Evolutionary conservation across 2,888 invertebrate species (phyloP).

Genomic region (Synergus laeviventris): DNA sequence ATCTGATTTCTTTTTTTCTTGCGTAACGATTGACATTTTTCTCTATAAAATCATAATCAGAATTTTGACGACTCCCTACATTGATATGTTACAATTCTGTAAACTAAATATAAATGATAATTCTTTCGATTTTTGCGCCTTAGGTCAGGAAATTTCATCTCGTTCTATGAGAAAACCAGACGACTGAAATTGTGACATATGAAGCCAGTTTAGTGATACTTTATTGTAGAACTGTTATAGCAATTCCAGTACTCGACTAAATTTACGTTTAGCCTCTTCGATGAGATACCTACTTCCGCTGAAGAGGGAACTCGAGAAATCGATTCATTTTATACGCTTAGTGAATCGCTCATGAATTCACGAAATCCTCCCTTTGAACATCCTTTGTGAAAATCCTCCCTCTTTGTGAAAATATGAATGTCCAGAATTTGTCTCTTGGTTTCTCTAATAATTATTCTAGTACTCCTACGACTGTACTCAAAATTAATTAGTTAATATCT

Average conservation of each 20-base stretch:
- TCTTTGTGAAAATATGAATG: neutral
- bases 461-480: no score
- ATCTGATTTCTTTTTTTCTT: no score
- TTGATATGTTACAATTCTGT: no score
- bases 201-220: neutral
- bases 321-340: constrained; percentile 5
- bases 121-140: no score
- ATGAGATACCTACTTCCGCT: constrained; percentile 10
- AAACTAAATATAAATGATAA: no score
- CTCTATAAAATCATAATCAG: no score
- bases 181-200: neutral
- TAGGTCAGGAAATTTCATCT: neutral
- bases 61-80: no score
- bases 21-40: no score
- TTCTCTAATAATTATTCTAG: neutral
- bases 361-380: constrained; percentile 20
- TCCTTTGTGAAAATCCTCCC: no score
- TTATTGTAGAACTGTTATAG: neutral
- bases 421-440: neutral
- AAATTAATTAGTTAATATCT: no score
- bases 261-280: constrained; percentile 11
- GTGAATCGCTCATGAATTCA: constrained; percentile 20
- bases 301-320: constrained; percentile 14
- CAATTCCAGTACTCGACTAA: neutral
- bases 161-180: neutral